These are phyloP conservation scores for Macquaria australasica DNA, from an alignment of 2,113 vertebrate genomes.

Conservation along the genomic window DNA sequence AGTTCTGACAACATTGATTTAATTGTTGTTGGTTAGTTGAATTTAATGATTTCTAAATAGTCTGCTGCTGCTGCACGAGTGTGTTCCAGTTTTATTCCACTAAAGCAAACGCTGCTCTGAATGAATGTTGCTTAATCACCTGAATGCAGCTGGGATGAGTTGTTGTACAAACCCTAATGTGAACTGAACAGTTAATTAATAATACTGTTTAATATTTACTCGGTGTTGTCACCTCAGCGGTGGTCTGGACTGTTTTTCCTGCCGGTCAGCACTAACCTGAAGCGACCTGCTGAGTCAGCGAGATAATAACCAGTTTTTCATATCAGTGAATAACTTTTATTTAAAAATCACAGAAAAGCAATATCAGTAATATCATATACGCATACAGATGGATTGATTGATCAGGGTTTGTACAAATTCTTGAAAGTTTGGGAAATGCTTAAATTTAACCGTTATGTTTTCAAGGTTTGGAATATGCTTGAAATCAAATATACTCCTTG, in stretches of 20 bases:
- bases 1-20: background rate
- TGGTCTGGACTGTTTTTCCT: background rate
- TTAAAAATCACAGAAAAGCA: too few species aligned
- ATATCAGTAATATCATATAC: too few species aligned
- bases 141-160: background rate
- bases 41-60: too few species aligned
- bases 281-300: background rate
- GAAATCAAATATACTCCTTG: too few species aligned
- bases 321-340: too few species aligned
- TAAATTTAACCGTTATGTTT: too few species aligned
- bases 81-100: background rate
- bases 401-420: too few species aligned
- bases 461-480: too few species aligned
- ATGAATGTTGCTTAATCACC: too few species aligned
- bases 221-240: background rate
- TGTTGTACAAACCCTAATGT: background rate
- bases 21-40: too few species aligned
- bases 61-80: background rate
- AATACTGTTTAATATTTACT: background rate
- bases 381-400: too few species aligned
- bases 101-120: background rate
- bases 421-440: too few species aligned
- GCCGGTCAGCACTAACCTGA: background rate
- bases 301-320: slow-evolving; percentile 32
- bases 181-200: background rate